Evolutionary conservation across 2,888 invertebrate species (phyloP), one percentile per base, ranked within the genome.

Genomic region (Folsomia candida): DNA sequence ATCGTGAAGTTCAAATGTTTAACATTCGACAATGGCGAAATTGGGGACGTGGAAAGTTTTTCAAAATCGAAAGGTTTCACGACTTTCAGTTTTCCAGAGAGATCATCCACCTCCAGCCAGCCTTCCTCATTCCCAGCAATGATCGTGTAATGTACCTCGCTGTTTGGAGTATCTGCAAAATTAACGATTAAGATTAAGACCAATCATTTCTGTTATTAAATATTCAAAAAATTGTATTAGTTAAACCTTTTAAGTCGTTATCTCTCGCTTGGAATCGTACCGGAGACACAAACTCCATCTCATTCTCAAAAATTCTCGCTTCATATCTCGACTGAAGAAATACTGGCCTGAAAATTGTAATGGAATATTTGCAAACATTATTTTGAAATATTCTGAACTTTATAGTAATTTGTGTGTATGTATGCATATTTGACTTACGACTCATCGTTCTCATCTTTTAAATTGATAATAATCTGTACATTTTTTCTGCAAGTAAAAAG

Each of bases 321-420:
- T 93, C 93, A 81, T 95, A 94, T 79, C 90, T 90, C 71, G 88
- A 89, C 73, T 92, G 92, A 0, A 90, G 83, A 82, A 96, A 97
- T 79, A 89, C 86, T 0, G 97, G 97, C 0, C 75, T 76, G 61
- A n/a, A 29, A 62, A 68, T 2, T 11, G 58, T 9, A 81, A 29
- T 54, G 22, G 51, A 69, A 70, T 47, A 47, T 11, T 11, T 47
- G 9, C 47, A 47, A 18, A 22, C 27, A 20, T 11, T 47, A 47
- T 18, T 47, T 47, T 47, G 9, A 47, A 47, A 11, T 47, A 11
- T 47, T 11, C 47, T 9, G 18, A 9, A 11, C 47, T 47, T 47
- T 47, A 11, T 11, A 47, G 18, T 47, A 47, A 18, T 47, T 11
- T 18, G 9, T 47, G 47, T 18, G 47, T 47, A n/a, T n/a, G n/a